Conservation (phyloP, 2,113 vertebrate genomes). For the Cavia aperea region DNA sequence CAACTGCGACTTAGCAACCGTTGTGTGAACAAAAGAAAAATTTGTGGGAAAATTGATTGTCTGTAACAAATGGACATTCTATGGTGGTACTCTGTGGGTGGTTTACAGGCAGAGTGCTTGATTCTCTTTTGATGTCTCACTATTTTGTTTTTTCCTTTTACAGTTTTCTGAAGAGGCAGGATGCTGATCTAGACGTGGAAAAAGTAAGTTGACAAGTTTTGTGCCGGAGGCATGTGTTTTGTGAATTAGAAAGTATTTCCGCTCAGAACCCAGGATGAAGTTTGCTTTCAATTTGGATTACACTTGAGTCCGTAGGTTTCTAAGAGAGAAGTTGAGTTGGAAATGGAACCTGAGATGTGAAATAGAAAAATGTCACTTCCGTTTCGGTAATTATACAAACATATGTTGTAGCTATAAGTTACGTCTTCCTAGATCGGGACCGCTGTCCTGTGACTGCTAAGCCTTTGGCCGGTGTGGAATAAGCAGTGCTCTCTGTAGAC, state of each 20-base stretch:
- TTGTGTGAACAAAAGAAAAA: constrained; percentile 40
- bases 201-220: constrained; percentile 52
- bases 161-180: constrained; percentile 53
- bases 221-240: not conserved
- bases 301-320: not conserved
- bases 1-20: constrained; percentile 63
- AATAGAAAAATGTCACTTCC: not conserved
- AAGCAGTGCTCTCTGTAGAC: not conserved
- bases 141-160: constrained; percentile 1
- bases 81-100: constrained; percentile 46
- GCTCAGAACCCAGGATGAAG: rapidly evolving
- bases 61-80: constrained; percentile 57
- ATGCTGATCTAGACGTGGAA: constrained; percentile 37
- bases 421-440: not conserved
- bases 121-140: constrained; percentile 47
- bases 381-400: constrained; percentile 20
- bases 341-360: not conserved
- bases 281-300: not conserved
- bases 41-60: constrained; percentile 39
- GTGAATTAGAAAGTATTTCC: not conserved
- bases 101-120: not conserved
- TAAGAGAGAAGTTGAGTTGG: not conserved
- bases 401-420: constrained; percentile 8
- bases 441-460: not conserved
- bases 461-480: not conserved